Evolutionary conservation across 2,797 vertebrate species (phyloP).

Genomic region (Choloepus didactylus): DNA sequence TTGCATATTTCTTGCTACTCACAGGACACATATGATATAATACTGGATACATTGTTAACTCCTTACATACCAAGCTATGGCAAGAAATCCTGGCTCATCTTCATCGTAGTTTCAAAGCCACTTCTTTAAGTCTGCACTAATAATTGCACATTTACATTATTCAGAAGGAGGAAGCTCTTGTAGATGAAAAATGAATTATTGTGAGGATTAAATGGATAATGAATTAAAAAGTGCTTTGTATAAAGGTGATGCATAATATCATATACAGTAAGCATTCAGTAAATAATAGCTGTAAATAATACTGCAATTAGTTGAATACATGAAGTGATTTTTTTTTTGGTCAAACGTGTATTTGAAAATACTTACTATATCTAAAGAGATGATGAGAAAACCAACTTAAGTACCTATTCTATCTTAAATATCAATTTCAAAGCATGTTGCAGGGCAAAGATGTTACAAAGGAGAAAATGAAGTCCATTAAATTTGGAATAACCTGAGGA

Average conservation of each 20-base stretch:
- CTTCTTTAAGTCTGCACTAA: constrained; percentile 59
- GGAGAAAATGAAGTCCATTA: neutral
- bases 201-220: constrained; percentile 24
- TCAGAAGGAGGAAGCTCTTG: neutral
- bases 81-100: constrained; percentile 4
- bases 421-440: neutral
- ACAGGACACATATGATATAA: neutral
- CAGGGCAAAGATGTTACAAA: neutral
- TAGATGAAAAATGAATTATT: neutral
- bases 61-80: neutral
- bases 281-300: constrained; percentile 9
- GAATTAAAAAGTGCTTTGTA: neutral
- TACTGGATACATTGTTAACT: neutral
- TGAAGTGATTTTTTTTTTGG: neutral
- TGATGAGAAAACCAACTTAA: neutral
- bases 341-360: constrained; percentile 23
- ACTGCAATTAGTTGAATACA: neutral
- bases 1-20: neutral
- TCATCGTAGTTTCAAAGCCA: neutral
- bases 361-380: neutral
- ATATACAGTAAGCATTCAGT: neutral
- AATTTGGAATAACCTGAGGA: neutral
- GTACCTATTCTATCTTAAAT: neutral
- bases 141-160: constrained; percentile 15
- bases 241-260: neutral